Evolutionary conservation across 2,113 vertebrate genomes (phyloP), one percentile per base, ranked within the genome.

Genomic region (Cepphus grylle): DNA sequence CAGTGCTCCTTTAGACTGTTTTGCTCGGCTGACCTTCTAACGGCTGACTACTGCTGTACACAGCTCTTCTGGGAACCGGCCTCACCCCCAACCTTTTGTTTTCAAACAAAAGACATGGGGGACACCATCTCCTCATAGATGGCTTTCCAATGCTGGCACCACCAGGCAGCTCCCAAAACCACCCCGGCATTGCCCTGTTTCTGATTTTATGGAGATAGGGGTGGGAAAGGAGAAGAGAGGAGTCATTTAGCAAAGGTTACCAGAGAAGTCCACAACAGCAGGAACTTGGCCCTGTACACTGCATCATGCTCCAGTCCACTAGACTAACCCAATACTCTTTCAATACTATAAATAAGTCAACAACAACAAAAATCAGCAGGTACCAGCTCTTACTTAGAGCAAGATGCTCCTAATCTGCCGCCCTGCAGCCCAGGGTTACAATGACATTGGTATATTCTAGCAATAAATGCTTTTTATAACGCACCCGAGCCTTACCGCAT

Each of bases 171-270:
- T 80, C 74, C 66, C 62, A 83, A 81, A 16, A 38, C 8, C 47
- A 71, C 25, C 5, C 8, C 3, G 4, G 32, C 1, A 0, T 0
- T 49, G 38, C 30, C 27, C 40, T n/a, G 10, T 11, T 85, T 49
- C 47, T 11, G 10, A 21, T 78, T 55, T 20, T 43, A 47, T 1
- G 1, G 0, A 30, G 34, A 72, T 32, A 69, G 3, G 5, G 20
- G 1, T 32, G 30, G n/a, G 19, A 61, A 84, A n/a, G 47, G 13
- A 63, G 34, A 76, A 23, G 14, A 89, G 14, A 66, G 7, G 8
- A 72, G 6, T 52, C 8, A 30, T 59, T 66, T 15, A 49, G 45
- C 53, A 81, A 88, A 79, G 52, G 58, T 29, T 26, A 62, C 18
- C 6, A 2, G 36, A 47, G 40, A 80, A 52, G 49, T 8, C 11